Evolutionary conservation across 2,888 invertebrate species (phyloP).

Genomic region (Crossocerus cetratus): DNA sequence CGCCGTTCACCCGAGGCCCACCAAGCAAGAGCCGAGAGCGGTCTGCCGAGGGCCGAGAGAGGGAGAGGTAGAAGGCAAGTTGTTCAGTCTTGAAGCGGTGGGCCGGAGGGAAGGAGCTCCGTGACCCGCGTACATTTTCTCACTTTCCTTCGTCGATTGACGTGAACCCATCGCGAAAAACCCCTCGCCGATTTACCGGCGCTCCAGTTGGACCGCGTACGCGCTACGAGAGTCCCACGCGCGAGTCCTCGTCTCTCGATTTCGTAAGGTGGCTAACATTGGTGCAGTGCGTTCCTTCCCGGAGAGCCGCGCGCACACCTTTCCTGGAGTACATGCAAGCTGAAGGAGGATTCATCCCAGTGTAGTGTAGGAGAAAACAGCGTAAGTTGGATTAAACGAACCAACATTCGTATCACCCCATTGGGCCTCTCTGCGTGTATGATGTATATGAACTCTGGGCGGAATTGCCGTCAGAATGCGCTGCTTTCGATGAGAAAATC

Average conservation of each 20-base stretch:
- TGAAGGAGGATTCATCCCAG: conserved; percentile 38
- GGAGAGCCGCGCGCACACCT: conserved; percentile 18
- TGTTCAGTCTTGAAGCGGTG: conserved; percentile 74
- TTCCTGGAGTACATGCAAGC: conserved; percentile 56
- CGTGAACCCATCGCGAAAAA: too few relatives aligned
- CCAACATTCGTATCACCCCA: too few relatives aligned
- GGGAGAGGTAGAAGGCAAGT: conserved; percentile 53
- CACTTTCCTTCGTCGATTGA: background rate
- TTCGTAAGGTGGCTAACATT: conserved; percentile 2
- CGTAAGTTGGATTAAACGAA: conserved; percentile 42
- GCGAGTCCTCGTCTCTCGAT: background rate
- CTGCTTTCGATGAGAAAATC: too few relatives aligned
- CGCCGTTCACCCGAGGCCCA: conserved; percentile 65
- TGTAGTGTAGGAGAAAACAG: conserved; percentile 56
- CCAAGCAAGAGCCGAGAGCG: too few relatives aligned
- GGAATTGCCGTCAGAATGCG: too few relatives aligned
- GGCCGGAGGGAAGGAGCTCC: conserved; percentile 76
- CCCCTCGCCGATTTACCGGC: background rate
- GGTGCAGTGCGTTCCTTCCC: conserved; percentile 47
- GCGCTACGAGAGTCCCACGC: background rate
- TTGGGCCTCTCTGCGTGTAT: too few relatives aligned
- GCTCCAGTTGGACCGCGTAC: background rate
- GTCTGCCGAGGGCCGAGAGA: conserved; percentile 12
- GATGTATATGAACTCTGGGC: too few relatives aligned
- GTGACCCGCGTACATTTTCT: conserved; percentile 68